Base-by-base conservation (phyloP, 2,113 vertebrate species). In the Takifugu flavidus region DNA sequence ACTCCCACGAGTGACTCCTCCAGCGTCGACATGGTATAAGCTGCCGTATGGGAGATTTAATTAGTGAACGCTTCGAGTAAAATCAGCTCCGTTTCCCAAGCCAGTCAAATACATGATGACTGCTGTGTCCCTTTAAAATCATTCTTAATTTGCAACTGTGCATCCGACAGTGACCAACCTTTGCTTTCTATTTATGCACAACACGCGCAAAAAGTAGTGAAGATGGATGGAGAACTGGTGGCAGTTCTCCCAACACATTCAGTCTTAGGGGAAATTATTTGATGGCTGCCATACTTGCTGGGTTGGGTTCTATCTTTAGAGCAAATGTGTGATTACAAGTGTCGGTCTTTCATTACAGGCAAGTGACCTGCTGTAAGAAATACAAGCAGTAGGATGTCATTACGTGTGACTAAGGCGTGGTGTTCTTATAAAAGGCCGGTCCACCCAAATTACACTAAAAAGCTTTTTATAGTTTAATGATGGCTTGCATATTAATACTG, bases 1-100 rank as follows among this genome's bases (percentile, higher is more conserved):
- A 76, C 67, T 81, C 85, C 78, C 74, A 71, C 59, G 77, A 82
- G 56, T 78, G 79, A 72, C 77, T 84, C 58, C 73, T 81, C 65
- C 70, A 72, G 51, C 65, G 76, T 84, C 71, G 75, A 86, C 70
- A 60, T n/a, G 68, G 73, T 71, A 74, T 79, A 77, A 81, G 75
- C 73, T 75, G 74, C 83, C 89, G 87, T 90, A 88, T 87, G 87
- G 87, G 79, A 82, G 70, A 82, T 86, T 89, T 84, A 85, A 86
- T 89, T 87, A 88, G 87, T 39, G 39, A 70, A 72, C 1, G 85
- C 83, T 75, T 81, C 70, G 43, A 80, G 77, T 80, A 51, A 72
- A 74, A 74, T 75, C 74, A 43, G 55, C 71, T 73, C 70, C 60
- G 67, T 64, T 67, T 54, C 56, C 56, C 3, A 55, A 80, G 77